phyloP scores from a whole-genome alignment of 2,113 vertebrate genomes.

The Emydura subglobosa region DNA sequence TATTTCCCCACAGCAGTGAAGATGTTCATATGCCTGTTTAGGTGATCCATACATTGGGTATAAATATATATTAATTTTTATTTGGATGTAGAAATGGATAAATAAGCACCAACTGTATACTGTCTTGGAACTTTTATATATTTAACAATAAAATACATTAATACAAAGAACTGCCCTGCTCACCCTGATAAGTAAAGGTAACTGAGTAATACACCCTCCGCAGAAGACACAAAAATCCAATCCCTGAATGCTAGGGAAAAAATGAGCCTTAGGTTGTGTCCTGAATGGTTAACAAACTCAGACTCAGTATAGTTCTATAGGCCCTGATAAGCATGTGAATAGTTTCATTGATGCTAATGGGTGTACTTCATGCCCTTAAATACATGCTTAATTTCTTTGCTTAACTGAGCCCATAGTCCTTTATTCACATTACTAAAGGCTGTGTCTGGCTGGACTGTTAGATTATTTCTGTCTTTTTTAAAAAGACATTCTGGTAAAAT shows the following conservation, averaged over 20 bases:
- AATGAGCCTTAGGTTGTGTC: background rate
- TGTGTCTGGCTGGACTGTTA: background rate
- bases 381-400: rapidly evolving
- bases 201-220: background rate
- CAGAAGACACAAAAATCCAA: background rate
- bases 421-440: background rate
- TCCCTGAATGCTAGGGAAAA: background rate
- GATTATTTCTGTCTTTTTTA: background rate
- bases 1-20: background rate
- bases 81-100: background rate
- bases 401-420: background rate
- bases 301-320: background rate
- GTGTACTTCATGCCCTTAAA: background rate
- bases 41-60: background rate
- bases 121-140: background rate
- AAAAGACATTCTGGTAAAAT: background rate
- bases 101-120: background rate
- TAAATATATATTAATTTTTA: background rate
- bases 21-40: background rate
- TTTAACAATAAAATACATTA: background rate
- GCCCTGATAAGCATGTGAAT: background rate
- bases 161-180: background rate
- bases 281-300: background rate
- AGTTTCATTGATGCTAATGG: background rate
- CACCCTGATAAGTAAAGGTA: background rate